Evolutionary conservation across 2,888 invertebrate genomes (phyloP).

Genomic region (Nasonia oneida): DNA sequence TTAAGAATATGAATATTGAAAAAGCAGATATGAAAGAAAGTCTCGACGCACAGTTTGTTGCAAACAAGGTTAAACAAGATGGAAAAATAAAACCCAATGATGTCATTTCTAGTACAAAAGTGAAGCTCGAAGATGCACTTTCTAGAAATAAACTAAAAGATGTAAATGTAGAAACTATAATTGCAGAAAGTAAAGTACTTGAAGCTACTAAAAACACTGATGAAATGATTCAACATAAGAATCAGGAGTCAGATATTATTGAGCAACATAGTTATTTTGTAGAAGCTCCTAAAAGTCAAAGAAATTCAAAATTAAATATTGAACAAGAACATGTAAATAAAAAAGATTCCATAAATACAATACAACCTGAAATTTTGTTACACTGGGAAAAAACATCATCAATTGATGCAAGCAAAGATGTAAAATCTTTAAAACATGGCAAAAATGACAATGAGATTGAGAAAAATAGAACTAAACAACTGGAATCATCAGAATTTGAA

Average conservation of each 20-base stretch:
- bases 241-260: conserved; percentile 16
- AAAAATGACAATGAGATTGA: background rate
- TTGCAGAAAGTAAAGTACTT: background rate
- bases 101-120: background rate
- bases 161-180: background rate
- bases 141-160: background rate
- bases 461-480: background rate
- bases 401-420: background rate
- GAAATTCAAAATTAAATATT: background rate
- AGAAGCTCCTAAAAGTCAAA: background rate
- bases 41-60: background rate
- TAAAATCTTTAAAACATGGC: background rate
- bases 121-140: background rate
- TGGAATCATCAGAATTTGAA: background rate
- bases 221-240: background rate
- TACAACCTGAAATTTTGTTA: background rate
- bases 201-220: background rate
- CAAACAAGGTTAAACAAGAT: conserved; percentile 16
- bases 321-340: conserved; percentile 9
- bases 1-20: conserved; percentile 39
- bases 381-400: background rate
- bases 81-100: conserved; percentile 18
- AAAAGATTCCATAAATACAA: conserved; percentile 29
- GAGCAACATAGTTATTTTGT: conserved; percentile 2
- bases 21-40: conserved; percentile 13